Evolutionary conservation across 2,888 invertebrate species (phyloP).

Genomic region (Trichogramma evanescens): DNA sequence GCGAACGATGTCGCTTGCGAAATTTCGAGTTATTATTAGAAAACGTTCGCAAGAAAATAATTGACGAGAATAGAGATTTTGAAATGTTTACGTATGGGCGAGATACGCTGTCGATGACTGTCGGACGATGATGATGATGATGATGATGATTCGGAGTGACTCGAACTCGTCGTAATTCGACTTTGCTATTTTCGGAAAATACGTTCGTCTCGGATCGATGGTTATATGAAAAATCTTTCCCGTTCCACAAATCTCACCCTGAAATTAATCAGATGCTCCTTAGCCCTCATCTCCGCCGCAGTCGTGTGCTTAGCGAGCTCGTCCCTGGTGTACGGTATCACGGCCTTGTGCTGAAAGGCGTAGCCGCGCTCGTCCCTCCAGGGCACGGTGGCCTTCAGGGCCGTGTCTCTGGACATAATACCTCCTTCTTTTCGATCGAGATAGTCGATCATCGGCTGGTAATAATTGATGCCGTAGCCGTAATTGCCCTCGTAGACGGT

Average conservation of each 20-base stretch:
- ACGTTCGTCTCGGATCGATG: background rate
- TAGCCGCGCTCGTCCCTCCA: slow-evolving; percentile 43
- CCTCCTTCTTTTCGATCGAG: slow-evolving; percentile 61
- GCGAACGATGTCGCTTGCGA: background rate
- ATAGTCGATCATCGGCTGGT: slow-evolving; percentile 83
- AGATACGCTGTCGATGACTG: too few species aligned
- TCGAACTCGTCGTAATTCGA: too few species aligned
- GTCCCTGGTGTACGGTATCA: slow-evolving; percentile 61
- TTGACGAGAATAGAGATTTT: too few species aligned
- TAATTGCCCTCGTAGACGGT: slow-evolving; percentile 75
- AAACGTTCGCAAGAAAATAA: too few species aligned
- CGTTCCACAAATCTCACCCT: slow-evolving; percentile 39
- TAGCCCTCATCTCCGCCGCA: slow-evolving; percentile 63
- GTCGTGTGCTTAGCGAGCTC: slow-evolving; percentile 62
- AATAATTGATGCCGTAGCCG: slow-evolving; percentile 75
- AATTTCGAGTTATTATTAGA: too few species aligned
- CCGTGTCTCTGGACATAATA: slow-evolving; percentile 35
- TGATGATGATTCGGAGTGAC: too few species aligned
- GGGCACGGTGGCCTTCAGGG: slow-evolving; percentile 62
- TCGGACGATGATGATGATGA: too few species aligned
- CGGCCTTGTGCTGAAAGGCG: slow-evolving; percentile 55
- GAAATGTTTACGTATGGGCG: too few species aligned
- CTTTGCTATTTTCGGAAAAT: too few species aligned
- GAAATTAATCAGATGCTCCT: slow-evolving; percentile 58
- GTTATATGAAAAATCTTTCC: background rate